Base-by-base conservation (phyloP, 2,797 vertebrate genomes). In the Eulemur coronatus region DNA sequence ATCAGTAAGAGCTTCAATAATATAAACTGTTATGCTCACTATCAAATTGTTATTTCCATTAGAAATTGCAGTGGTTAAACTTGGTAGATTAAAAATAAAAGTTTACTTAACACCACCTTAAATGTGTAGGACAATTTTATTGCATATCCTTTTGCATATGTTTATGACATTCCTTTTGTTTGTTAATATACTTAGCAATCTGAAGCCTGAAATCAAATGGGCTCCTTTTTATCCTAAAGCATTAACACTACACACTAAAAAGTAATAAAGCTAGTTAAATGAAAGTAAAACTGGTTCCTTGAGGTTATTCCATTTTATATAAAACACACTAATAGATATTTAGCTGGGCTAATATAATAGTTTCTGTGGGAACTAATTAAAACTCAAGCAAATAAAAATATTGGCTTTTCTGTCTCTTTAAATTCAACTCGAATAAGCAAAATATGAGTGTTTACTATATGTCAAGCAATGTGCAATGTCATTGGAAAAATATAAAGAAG, bases 341-440 rank as follows among this genome's bases (percentile, higher is more conserved):
- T 63, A 94, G 76, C 6, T 92, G 13, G 4, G 50, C 12, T 90
- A 92, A 55, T 86, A 9, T 72, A 88, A 48, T 89, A 81, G 50
- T 76, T 96, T 76, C 38, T 41, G 4, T 30, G 85, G 61, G 50
- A 80, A 50, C 30, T 93, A 92, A 97, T 69, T 97, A 92, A 98
- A 97, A 97, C 79, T 0, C 61, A 89, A 90, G 4, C 1, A 67
- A 92, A 92, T 43, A 76, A 81, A 88, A 94, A 95, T 73, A 81
- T 3, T 86, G 3, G 50, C 48, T 88, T 95, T 82, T 0, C 35
- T 88, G 28, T 69, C 13, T 81, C 69, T 94, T 73, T 93, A 92
- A 94, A 82, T 69, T 89, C 22, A 75, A 79, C 28, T 95, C 2
- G 35, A 84, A 70, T 61, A 85, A 79, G 5, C n/a, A 67, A 92